Conservation (phyloP, 1,140 invertebrate species). For the Caerostris darwini region DNA sequence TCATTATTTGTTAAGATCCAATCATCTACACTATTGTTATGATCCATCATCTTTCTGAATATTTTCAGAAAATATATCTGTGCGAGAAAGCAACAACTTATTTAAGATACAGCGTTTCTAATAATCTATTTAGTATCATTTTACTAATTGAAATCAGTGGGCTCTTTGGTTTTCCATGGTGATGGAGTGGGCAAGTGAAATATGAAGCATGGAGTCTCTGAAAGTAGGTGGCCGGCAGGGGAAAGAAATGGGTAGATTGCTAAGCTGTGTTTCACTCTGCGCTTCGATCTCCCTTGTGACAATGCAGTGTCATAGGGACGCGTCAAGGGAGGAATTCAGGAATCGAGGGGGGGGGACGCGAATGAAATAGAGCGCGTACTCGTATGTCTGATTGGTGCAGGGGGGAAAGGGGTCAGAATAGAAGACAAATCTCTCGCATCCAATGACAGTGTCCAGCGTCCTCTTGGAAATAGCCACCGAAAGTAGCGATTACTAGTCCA, state of each 20-base stretch:
- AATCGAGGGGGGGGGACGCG: slow-evolving; percentile 46
- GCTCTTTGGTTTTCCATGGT: not conserved
- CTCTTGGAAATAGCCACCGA: slow-evolving; percentile 73
- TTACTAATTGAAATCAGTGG: not conserved
- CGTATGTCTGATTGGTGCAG: slow-evolving; percentile 72
- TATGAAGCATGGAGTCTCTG: slow-evolving; percentile 37
- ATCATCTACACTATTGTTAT: too few relatives aligned
- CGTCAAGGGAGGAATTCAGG: slow-evolving; percentile 62
- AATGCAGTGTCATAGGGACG: slow-evolving; percentile 63
- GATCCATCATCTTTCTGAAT: too few relatives aligned
- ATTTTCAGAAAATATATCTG: not conserved
- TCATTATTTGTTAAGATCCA: too few relatives aligned
- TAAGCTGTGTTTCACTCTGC: slow-evolving; percentile 67
- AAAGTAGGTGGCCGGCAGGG: not conserved
- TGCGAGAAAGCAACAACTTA: not conserved
- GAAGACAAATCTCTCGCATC: slow-evolving; percentile 76
- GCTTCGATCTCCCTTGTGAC: slow-evolving; percentile 68
- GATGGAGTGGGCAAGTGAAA: not conserved
- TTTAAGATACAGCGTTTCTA: not conserved
- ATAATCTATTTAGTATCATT: not conserved
- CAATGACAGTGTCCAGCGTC: slow-evolving; percentile 77
- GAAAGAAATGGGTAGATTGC: slow-evolving; percentile 60
- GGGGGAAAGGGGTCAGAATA: slow-evolving; percentile 70
- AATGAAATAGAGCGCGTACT: slow-evolving; percentile 61
- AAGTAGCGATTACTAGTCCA: slow-evolving; percentile 76